Conservation (phyloP, 2,797 vertebrate species). For the Artibeus jamaicensis region DNA sequence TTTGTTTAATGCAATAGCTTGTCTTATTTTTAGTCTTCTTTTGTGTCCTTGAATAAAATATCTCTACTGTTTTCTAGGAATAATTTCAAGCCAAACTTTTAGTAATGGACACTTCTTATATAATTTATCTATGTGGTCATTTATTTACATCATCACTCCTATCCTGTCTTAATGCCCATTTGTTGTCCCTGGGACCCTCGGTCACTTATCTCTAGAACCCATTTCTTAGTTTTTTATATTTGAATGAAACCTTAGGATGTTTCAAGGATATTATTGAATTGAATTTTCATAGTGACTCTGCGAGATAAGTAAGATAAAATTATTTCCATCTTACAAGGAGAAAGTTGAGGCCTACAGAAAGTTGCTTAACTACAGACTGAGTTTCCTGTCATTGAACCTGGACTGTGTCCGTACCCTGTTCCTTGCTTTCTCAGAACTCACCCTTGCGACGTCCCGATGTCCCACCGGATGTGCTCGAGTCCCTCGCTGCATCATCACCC, state of each 20-base stretch:
- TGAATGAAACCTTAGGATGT: neutral
- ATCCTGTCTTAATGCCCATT: neutral
- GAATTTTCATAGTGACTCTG: neutral
- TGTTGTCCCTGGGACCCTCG: neutral
- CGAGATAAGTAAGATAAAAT: neutral
- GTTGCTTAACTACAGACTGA: neutral
- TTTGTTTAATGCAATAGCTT: neutral
- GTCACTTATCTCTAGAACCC: neutral
- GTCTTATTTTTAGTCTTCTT: slow-evolving; percentile 31
- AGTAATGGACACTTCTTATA: neutral
- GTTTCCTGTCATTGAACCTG: neutral
- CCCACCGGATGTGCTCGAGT: neutral
- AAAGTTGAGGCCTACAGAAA: neutral
- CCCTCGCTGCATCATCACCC: neutral
- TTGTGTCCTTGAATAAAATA: slow-evolving; percentile 19
- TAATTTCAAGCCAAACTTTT: neutral
- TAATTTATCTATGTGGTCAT: neutral
- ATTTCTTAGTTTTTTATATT: neutral
- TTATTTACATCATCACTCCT: neutral
- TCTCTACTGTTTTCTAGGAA: neutral
- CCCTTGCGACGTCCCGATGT: neutral
- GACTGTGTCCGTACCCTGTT: neutral
- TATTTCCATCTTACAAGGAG: neutral
- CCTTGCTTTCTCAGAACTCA: neutral
- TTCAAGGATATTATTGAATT: neutral